These are phyloP conservation scores for Drusus annulatus DNA, from an alignment of 1,140 invertebrate species.

Conservation along the genomic window DNA sequence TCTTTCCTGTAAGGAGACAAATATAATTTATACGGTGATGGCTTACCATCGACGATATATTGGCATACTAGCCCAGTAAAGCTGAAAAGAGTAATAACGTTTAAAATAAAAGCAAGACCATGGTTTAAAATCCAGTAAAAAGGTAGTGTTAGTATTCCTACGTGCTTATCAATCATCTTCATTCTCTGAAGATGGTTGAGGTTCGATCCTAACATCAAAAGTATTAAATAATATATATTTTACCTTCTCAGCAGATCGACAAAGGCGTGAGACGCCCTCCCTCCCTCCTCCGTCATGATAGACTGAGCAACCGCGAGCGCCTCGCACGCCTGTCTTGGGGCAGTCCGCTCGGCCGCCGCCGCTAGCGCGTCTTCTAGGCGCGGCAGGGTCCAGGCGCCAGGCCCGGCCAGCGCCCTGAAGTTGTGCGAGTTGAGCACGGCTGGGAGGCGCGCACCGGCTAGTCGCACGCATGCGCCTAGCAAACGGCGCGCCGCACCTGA, in stretches of 20 bases:
- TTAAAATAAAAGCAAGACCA: too few species aligned
- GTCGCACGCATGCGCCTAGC: slow-evolving; percentile 63
- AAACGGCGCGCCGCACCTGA: slow-evolving; percentile 63
- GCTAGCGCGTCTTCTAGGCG: slow-evolving; percentile 62
- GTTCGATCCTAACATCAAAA: too few species aligned
- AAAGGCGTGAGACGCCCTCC: background rate
- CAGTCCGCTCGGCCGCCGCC: slow-evolving; percentile 64
- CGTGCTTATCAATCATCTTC: too few species aligned
- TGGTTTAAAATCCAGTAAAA: too few species aligned
- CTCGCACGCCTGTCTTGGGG: slow-evolving; percentile 62
- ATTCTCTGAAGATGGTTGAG: too few species aligned
- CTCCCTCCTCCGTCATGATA: background rate
- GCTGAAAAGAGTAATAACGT: too few species aligned
- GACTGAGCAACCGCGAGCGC: background rate
- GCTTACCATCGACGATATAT: too few species aligned
- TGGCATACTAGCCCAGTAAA: too few species aligned
- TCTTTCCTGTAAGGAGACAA: too few species aligned
- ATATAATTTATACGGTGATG: too few species aligned
- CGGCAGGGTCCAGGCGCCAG: slow-evolving; percentile 60
- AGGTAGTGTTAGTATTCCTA: too few species aligned
- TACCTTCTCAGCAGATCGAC: slow-evolving; percentile 20
- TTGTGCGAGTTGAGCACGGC: slow-evolving; percentile 57
- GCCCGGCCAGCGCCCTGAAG: slow-evolving; percentile 54
- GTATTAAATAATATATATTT: background rate
- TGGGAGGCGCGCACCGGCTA: slow-evolving; percentile 61